Conservation (phyloP, 2,113 vertebrate genomes). For the Sylvilagus bachmani region DNA sequence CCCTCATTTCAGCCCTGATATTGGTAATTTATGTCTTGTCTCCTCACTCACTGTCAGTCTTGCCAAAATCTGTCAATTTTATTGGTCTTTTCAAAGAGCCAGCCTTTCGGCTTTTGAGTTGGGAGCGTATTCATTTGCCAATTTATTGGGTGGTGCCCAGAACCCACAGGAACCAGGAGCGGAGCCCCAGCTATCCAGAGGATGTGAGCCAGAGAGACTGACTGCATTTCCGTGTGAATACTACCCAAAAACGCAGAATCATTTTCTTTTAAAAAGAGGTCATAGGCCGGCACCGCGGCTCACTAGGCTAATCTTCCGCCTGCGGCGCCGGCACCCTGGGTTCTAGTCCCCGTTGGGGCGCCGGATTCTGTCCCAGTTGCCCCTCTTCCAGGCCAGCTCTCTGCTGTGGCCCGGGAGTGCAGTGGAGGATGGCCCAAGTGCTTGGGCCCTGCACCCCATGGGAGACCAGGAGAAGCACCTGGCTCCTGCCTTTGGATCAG, state of each 20-base stretch:
- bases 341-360: too few relatives aligned
- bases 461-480: too few relatives aligned
- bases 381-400: too few relatives aligned
- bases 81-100: background rate
- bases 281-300: background rate
- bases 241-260: background rate
- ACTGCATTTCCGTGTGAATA: background rate
- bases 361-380: too few relatives aligned
- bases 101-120: background rate
- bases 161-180: background rate
- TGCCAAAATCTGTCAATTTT: constrained; percentile 26
- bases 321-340: too few relatives aligned
- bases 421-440: too few relatives aligned
- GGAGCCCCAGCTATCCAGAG: background rate
- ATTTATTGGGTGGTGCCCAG: background rate
- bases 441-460: too few relatives aligned
- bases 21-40: background rate
- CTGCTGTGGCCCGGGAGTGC: too few relatives aligned
- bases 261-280: background rate
- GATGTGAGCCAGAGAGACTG: background rate
- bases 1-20: background rate
- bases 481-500: too few relatives aligned
- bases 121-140: background rate
- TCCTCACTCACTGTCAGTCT: background rate
- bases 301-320: too few relatives aligned